Evolutionary conservation across 2,797 vertebrate genomes (phyloP), one percentile per base, ranked within the genome.

Genomic region (Hydrocynus forskahlii): DNA sequence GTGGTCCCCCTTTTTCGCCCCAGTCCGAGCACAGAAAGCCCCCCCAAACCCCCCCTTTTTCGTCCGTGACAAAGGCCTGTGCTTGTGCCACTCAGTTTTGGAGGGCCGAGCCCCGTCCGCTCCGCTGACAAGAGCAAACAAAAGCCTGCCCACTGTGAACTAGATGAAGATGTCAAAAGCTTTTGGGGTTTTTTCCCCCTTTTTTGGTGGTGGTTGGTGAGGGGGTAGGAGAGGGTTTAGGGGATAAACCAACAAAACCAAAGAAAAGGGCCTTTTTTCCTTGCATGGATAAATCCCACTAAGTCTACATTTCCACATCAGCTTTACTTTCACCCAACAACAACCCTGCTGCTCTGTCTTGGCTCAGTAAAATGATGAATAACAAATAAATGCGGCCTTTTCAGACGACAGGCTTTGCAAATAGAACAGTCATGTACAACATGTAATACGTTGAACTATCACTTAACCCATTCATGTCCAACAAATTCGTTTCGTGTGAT

Each of bases 81-180:
- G 95, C 96, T 97, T 97, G 95, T 96, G 96, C 95, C 96, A 97
- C 92, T 84, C 95, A 95, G 96, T 96, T 96, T 2, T 96, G 96
- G 94, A 94, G 95, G 95, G 95, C 95, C 92, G 93, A 95, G 96
- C 96, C 95, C 96, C 96, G 95, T 96, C 95, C 96, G 95, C 95
- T 96, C 95, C 96, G 96, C 95, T 96, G 95, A 96, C 96, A 96
- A 97, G 96, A 97, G 96, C 97, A 97, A 99, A 99, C 97, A 99
- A 99, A 82, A 97, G 97, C 95, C 95, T 91, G 96, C 97, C 97
- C 92, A 94, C 93, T 95, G 94, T 94, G 94, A 95, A 94, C 91
- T 93, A 94, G 97, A 99, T 99, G 97, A 99, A 98, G 97, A 99
- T 98, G 97, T 99, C 97, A 99, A 95, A 95, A 98, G 97, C 97